Evolutionary conservation across 2,888 invertebrate species (phyloP), one percentile per base, ranked within the genome.

Genomic region (Megaustenia siamemsis): DNA sequence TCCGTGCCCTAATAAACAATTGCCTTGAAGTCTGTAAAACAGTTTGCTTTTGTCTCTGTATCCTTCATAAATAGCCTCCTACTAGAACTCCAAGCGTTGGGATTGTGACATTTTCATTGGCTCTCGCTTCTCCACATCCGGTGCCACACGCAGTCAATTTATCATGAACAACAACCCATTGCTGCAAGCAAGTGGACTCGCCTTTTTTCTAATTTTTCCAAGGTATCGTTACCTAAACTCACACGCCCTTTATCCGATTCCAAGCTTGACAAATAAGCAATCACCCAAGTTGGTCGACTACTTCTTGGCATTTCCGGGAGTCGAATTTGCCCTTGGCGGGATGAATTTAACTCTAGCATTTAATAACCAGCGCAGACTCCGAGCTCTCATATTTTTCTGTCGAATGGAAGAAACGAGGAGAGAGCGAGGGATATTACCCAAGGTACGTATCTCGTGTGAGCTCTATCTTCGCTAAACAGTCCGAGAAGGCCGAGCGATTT

Each of bases 391-490:
- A 45, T 18, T 77, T 77, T 56, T 38, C 12, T 18, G 24, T 32
- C 38, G 77, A 60, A 38, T 38, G 77, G 38, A 28, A 35, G 28
- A 49, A 49, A 53, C 71, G 69, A 38, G 40, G 24, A 49, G 38
- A 81, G 53, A 21, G n/a, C n/a, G n/a, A 6, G n/a, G 53, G 56
- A 38, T 53, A 69, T 69, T 69, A 81, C 18, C 53, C 21, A 15
- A 15, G 49, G 35, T 53, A 38, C 69, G 40, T 45, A 69, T 81
- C 80, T 43, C 80, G 53, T 38, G 49, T 69, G 80, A 69, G 49
- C 28, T 53, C 69, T 38, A 81, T 69, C 68, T 71, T 24, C 45
- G 79, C 66, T 79, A 79, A 79, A 79, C 79, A 79, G 79, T 66
- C 79, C 79, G 79, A 45, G 32, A 28, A 43, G 66, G 66, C 66